Conservation (phyloP, 2,113 vertebrate species). For the Zonotrichia leucophrys region DNA sequence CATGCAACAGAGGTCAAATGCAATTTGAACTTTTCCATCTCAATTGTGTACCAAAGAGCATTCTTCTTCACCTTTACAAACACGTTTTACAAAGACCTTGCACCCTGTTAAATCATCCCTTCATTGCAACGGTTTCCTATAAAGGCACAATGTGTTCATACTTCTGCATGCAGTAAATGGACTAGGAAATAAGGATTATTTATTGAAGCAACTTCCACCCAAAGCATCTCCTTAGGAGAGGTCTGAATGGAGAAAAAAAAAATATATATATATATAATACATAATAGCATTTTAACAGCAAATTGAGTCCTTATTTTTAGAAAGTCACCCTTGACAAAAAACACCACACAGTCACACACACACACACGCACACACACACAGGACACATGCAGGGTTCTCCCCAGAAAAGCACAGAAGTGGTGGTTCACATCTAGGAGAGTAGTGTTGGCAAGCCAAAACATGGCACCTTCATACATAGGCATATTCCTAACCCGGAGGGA, state of each 20-base stretch:
- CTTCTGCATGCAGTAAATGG: conserved; percentile 76
- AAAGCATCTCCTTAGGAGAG: conserved; percentile 64
- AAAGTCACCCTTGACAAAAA: conserved; percentile 71
- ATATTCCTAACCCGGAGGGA: conserved; percentile 62
- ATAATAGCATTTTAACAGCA: conserved; percentile 68
- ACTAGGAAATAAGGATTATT: conserved; percentile 66
- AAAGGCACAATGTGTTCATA: conserved; percentile 76
- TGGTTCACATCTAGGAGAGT: conserved; percentile 65
- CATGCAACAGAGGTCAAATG: conserved; percentile 32
- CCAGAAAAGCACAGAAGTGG: conserved; percentile 58
- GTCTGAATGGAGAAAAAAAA: conserved; percentile 50
- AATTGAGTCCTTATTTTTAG: conserved; percentile 69
- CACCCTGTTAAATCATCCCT: conserved; percentile 45
- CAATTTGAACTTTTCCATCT: neutral
- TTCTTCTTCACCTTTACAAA: conserved; percentile 43
- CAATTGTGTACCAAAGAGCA: neutral
- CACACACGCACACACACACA: neutral
- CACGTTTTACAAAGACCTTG: conserved; percentile 18
- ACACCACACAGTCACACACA: conserved; percentile 39
- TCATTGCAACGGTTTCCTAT: conserved; percentile 32
- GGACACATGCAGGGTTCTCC: conserved; percentile 75
- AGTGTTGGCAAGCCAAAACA: conserved; percentile 75
- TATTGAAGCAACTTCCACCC: conserved; percentile 55
- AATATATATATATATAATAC: conserved; percentile 21
- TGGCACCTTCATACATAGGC: conserved; percentile 73